A percentile compares a stretch with the other conserved stretches of the same genome.
Evolutionary conservation across 2,888 invertebrate genomes (phyloP).

Genomic region (Sphaerophoria rueppellii): DNA sequence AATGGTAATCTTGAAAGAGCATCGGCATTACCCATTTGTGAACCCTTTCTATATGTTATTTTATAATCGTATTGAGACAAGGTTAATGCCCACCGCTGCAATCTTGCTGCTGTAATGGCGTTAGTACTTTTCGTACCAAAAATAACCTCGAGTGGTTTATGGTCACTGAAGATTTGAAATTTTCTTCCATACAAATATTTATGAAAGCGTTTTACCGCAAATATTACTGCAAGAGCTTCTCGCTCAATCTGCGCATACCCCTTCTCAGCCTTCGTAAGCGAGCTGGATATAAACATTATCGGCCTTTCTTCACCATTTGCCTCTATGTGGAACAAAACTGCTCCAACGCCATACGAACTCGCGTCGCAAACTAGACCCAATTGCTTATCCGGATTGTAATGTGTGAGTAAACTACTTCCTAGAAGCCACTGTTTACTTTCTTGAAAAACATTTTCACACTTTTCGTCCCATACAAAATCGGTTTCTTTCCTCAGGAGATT

Average conservation of each 20-base stretch:
- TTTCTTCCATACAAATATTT: slow-evolving; percentile 38
- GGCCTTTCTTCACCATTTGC: slow-evolving; percentile 23
- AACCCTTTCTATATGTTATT: background rate
- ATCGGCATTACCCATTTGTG: background rate
- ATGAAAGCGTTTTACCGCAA: slow-evolving; percentile 2
- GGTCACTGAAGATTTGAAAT: slow-evolving; percentile 15
- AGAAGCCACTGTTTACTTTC: slow-evolving; percentile 22
- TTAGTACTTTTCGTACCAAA: slow-evolving; percentile 24
- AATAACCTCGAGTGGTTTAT: slow-evolving; percentile 11
- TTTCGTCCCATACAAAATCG: background rate
- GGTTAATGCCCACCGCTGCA: background rate
- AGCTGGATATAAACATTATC: slow-evolving; percentile 27
- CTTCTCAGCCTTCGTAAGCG: slow-evolving; percentile 14
- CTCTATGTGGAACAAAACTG: slow-evolving; percentile 34
- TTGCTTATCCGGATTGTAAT: slow-evolving; percentile 42
- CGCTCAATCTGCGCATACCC: slow-evolving; percentile 21
- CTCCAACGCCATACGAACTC: background rate
- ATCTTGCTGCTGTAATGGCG: background rate
- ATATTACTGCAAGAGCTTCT: slow-evolving; percentile 27
- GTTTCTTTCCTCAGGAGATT: background rate
- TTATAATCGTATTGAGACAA: slow-evolving; percentile 1
- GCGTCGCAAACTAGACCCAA: slow-evolving; percentile 45
- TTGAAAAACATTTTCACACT: slow-evolving; percentile 27
- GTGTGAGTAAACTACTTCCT: slow-evolving; percentile 19
- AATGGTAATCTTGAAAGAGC: slow-evolving; percentile 1